These are phyloP conservation scores for Varanus salvator DNA, from an alignment of 2,113 vertebrate species.

Conservation along the genomic window DNA sequence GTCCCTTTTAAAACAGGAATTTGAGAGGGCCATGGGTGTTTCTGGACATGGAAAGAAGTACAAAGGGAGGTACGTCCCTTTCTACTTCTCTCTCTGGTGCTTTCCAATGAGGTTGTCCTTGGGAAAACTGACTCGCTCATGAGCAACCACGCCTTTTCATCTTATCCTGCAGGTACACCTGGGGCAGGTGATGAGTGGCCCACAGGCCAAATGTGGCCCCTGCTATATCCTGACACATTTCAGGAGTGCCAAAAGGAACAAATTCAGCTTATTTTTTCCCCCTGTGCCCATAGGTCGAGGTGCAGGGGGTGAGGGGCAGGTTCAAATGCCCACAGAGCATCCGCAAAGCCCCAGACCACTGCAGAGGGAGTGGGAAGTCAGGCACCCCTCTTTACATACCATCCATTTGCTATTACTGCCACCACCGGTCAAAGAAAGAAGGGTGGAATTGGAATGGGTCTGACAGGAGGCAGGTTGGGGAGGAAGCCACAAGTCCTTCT, in stretches of 20 bases:
- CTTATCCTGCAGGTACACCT: no score
- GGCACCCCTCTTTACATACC: neutral
- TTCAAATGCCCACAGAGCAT: no score
- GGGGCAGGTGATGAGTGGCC: no score
- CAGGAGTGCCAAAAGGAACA: no score
- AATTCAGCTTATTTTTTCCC: no score
- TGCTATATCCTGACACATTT: no score
- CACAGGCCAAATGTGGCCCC: no score
- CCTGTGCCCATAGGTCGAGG: no score
- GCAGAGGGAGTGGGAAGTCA: neutral
- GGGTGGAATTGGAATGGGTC: neutral
- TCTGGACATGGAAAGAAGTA: no score
- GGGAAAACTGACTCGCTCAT: neutral
- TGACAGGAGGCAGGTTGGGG: neutral
- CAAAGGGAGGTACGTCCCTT: neutral
- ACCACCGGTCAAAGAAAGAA: neutral
- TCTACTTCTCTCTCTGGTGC: neutral
- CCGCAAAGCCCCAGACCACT: neutral
- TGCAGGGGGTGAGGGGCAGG: no score
- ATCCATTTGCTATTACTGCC: neutral
- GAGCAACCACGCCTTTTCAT: neutral
- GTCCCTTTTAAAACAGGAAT: no score
- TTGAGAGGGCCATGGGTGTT: no score
- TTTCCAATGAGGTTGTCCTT: neutral
- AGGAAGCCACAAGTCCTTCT: neutral